A percentile compares a stretch with the other conserved stretches of the same genome.
phyloP scores from a whole-genome alignment of 2,797 vertebrate species.

The Cephalopachus bancanus region DNA sequence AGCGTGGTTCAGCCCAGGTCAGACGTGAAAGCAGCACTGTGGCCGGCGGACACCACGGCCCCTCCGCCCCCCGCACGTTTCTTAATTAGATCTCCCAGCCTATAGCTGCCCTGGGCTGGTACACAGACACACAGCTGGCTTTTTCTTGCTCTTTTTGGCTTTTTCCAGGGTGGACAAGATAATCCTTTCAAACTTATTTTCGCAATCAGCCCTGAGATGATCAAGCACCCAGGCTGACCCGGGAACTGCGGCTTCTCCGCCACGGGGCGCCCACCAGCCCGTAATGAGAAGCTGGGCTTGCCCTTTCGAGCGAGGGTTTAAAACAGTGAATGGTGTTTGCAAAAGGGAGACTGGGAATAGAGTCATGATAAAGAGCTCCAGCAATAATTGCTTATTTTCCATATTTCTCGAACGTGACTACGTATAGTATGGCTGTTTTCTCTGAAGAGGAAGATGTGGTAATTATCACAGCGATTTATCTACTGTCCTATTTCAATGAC shows the following conservation, averaged over 20 bases:
- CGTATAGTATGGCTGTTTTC: slow-evolving; percentile 65
- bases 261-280: rapidly evolving
- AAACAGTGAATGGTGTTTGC: slow-evolving; percentile 66
- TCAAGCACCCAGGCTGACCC: background rate
- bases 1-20: slow-evolving; percentile 72
- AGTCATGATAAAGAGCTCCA: slow-evolving; percentile 46
- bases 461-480: slow-evolving; percentile 69
- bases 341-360: background rate
- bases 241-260: background rate
- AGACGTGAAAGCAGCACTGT: slow-evolving; percentile 64
- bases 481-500: slow-evolving; percentile 70
- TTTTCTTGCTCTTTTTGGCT: background rate
- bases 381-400: slow-evolving; percentile 79
- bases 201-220: background rate
- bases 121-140: background rate
- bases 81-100: slow-evolving; percentile 50
- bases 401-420: slow-evolving; percentile 65
- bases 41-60: background rate
- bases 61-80: background rate
- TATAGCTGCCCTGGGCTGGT: background rate
- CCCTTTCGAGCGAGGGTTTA: slow-evolving; percentile 25
- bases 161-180: slow-evolving; percentile 41
- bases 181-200: slow-evolving; percentile 27
- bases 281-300: background rate
- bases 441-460: slow-evolving; percentile 59